Conservation (phyloP, 2,888 invertebrate species). For the Carpatolechia fugitivella region DNA sequence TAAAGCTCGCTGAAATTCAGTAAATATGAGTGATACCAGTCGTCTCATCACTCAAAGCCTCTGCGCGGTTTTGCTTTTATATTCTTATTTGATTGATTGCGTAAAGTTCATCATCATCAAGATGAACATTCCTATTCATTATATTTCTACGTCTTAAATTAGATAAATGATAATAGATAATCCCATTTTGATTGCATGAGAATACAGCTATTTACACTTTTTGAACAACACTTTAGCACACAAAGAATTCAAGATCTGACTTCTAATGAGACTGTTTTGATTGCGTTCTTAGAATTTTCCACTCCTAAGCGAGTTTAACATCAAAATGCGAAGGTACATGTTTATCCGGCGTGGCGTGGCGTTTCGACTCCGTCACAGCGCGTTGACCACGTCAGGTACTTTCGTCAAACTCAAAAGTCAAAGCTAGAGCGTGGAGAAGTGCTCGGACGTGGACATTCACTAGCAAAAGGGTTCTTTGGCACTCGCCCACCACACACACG, state of each 20-base stretch:
- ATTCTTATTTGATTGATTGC: neutral
- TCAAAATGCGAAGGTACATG: constrained; percentile 1
- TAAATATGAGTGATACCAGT: constrained; percentile 7
- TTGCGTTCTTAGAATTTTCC: neutral
- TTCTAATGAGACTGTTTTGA: neutral
- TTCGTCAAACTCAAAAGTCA: constrained; percentile 8
- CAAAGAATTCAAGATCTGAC: too few species aligned
- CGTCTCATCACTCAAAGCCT: neutral
- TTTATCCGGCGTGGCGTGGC: neutral
- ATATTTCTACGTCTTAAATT: too few species aligned
- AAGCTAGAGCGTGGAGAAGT: constrained; percentile 14
- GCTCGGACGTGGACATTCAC: constrained; percentile 15
- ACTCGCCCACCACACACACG: constrained; percentile 24
- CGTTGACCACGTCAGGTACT: constrained; percentile 15
- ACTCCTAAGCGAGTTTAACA: constrained; percentile 1
- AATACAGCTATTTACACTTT: too few species aligned
- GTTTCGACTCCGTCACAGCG: neutral
- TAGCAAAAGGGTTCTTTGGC: constrained; percentile 20
- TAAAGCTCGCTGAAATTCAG: constrained; percentile 7
- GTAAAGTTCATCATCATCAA: neutral
- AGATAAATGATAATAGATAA: too few species aligned
- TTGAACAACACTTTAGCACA: too few species aligned
- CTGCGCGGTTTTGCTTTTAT: constrained; percentile 2
- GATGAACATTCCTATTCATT: neutral
- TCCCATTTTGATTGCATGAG: too few species aligned